These are phyloP conservation scores for Poeciliopsis turneri DNA, from an alignment of 2,797 vertebrate species.

Conservation along the genomic window DNA sequence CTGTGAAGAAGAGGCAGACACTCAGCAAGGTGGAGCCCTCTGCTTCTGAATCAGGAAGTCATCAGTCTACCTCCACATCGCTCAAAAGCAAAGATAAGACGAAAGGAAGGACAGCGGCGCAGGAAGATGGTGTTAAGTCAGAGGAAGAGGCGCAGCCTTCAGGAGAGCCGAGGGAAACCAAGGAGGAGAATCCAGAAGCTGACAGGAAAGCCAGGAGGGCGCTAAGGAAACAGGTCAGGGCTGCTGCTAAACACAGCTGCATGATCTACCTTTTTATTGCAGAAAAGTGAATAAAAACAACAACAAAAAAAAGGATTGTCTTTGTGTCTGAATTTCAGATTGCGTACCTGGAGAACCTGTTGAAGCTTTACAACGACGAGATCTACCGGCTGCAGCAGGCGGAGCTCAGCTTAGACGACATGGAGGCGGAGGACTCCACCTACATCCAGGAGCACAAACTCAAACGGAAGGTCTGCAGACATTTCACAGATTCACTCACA, in stretches of 20 bases:
- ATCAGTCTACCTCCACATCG: constrained; percentile 23
- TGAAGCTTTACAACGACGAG: constrained; percentile 87
- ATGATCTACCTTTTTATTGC: too few species aligned
- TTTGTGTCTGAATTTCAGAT: constrained; percentile 73
- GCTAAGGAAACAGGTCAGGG: constrained; percentile 79
- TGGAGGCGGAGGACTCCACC: constrained; percentile 85
- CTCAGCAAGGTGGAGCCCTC: constrained; percentile 28
- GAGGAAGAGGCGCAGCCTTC: constrained; percentile 59
- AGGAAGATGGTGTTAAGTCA: neutral
- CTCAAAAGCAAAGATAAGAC: constrained; percentile 18
- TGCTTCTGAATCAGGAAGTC: constrained; percentile 29
- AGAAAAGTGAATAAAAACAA: neutral
- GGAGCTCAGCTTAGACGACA: constrained; percentile 86
- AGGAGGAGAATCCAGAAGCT: constrained; percentile 14
- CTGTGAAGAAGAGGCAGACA: constrained; percentile 73
- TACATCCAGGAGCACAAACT: constrained; percentile 93
- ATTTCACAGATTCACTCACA: neutral
- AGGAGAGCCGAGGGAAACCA: constrained; percentile 35
- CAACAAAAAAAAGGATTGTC: neutral
- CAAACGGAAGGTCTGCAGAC: constrained; percentile 81
- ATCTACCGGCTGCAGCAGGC: constrained; percentile 88
- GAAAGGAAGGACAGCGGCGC: neutral
- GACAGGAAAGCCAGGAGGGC: constrained; percentile 63
- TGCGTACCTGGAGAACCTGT: constrained; percentile 89
- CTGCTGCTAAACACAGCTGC: neutral